Conservation (phyloP, 2,888 invertebrate genomes). For the Melinopterus prodromus region DNA sequence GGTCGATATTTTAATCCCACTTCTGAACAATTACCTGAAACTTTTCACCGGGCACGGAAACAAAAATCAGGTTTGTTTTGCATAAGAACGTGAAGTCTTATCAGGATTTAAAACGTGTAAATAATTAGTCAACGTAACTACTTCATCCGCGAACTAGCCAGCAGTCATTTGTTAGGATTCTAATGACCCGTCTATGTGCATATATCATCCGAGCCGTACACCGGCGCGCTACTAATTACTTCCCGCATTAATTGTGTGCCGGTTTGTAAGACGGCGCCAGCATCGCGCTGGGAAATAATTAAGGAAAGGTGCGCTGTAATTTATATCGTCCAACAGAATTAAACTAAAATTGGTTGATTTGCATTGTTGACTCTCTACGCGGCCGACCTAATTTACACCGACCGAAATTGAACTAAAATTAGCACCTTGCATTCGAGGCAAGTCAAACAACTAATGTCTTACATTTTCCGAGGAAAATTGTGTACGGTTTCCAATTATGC, state of each 20-base stretch:
- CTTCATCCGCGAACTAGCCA: slow-evolving; percentile 21
- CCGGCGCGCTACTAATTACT: slow-evolving; percentile 16
- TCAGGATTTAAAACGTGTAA: background rate
- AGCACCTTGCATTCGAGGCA: background rate
- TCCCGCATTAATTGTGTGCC: slow-evolving; percentile 21
- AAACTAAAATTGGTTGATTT: slow-evolving; percentile 4
- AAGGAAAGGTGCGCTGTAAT: slow-evolving; percentile 16
- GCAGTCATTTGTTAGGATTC: slow-evolving; percentile 23
- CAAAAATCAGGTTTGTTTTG: background rate
- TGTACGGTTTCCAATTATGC: background rate
- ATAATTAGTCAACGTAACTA: slow-evolving; percentile 21
- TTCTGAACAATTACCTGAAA: background rate
- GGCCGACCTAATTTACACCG: background rate
- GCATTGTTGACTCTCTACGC: background rate
- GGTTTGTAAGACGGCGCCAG: slow-evolving; percentile 18
- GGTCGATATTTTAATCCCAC: background rate
- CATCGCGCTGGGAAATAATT: slow-evolving; percentile 18
- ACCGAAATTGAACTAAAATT: background rate
- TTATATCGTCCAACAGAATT: slow-evolving; percentile 4
- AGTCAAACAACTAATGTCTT: background rate
- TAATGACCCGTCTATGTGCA: slow-evolving; percentile 23
- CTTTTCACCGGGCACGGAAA: background rate
- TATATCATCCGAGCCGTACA: slow-evolving; percentile 16
- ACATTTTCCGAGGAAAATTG: background rate
- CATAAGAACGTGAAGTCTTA: background rate